Percentiles rank a stretch among this genome's conserved stretches.
phyloP scores from a whole-genome alignment of 2,888 invertebrate genomes.

The Plagodis pulveraria region DNA sequence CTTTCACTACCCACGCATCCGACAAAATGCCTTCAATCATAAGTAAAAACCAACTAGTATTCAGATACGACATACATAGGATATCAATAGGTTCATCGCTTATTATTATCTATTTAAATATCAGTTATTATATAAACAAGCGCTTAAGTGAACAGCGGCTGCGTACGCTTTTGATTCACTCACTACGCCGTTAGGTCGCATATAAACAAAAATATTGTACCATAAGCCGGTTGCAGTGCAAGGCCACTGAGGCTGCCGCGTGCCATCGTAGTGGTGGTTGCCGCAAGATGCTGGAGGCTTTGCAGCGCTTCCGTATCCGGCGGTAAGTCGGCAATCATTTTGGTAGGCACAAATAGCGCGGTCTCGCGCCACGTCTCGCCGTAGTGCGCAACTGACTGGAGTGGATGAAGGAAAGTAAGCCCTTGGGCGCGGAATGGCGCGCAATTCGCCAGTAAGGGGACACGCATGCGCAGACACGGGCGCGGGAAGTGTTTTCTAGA shows the following conservation, averaged over 20 bases:
- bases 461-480: constrained; percentile 73
- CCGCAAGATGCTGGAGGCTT: constrained; percentile 44
- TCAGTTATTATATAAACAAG: constrained; percentile 22
- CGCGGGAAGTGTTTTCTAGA: constrained; percentile 79
- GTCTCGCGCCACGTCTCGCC: constrained; percentile 58
- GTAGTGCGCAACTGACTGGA: constrained; percentile 68
- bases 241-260: constrained; percentile 38
- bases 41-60: neutral
- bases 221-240: constrained; percentile 50
- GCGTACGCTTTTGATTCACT: constrained; percentile 38
- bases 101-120: no score
- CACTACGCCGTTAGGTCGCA: constrained; percentile 56
- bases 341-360: constrained; percentile 44
- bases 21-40: constrained; percentile 37
- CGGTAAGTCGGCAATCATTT: constrained; percentile 74
- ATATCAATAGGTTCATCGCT: no score
- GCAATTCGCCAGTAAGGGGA: constrained; percentile 62
- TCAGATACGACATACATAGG: no score
- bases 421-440: constrained; percentile 48
- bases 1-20: constrained; percentile 45
- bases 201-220: constrained; percentile 63
- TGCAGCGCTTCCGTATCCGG: constrained; percentile 53
- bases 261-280: constrained; percentile 37
- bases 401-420: constrained; percentile 11
- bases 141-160: constrained; percentile 32